phyloP scores from a whole-genome alignment of 2,888 invertebrate species.

The Trichopria drosophilae region DNA sequence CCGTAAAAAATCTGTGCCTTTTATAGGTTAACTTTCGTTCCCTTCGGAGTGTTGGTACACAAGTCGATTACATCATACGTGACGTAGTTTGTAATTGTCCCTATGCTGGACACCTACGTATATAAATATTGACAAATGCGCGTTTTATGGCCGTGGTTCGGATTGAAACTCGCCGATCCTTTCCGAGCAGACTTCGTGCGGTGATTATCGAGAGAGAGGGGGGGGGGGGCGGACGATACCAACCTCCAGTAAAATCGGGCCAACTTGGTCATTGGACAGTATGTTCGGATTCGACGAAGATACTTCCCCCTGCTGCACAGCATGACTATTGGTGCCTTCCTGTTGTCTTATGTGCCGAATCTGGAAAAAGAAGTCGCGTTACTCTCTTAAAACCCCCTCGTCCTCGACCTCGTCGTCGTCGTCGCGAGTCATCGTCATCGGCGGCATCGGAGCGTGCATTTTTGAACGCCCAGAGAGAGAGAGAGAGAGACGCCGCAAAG shows the following conservation, averaged over 20 bases:
- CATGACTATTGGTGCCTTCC: slow-evolving; percentile 63
- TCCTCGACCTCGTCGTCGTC: too few relatives aligned
- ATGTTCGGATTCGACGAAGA: slow-evolving; percentile 86
- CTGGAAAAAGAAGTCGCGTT: slow-evolving; percentile 55
- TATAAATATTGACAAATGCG: slow-evolving; percentile 1
- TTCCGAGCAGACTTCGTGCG: background rate
- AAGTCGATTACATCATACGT: too few relatives aligned
- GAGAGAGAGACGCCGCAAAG: too few relatives aligned
- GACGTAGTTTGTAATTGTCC: too few relatives aligned
- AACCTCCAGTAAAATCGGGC: slow-evolving; percentile 74
- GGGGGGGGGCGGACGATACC: slow-evolving; percentile 22
- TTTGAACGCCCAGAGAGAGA: too few relatives aligned
- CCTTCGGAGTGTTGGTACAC: too few relatives aligned
- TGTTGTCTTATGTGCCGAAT: slow-evolving; percentile 72
- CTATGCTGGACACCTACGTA: too few relatives aligned
- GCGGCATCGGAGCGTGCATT: too few relatives aligned
- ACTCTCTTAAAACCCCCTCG: too few relatives aligned
- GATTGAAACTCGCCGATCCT: background rate
- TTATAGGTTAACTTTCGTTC: too few relatives aligned
- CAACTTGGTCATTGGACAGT: slow-evolving; percentile 72
- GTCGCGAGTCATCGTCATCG: too few relatives aligned
- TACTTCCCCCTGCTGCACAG: slow-evolving; percentile 94
- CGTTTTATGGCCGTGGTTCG: background rate
- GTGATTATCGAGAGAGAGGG: slow-evolving; percentile 3
- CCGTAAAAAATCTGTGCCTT: too few relatives aligned